Evolutionary conservation across 2,888 invertebrate species (phyloP).

Genomic region (Dryobota labecula): DNA sequence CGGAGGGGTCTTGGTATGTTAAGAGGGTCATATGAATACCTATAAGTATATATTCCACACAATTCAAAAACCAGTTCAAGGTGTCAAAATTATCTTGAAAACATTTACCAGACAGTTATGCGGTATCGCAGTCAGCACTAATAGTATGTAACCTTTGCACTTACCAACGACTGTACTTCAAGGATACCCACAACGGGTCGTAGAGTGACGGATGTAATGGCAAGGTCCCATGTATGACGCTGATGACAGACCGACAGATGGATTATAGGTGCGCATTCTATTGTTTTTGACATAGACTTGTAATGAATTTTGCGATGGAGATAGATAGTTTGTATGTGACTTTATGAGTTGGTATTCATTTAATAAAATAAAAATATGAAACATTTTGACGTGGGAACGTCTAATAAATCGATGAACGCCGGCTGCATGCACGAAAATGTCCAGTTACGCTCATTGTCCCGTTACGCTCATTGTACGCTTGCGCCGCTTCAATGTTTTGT

Average conservation of each 20-base stretch:
- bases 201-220: constrained; percentile 65
- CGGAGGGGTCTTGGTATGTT: too few species aligned
- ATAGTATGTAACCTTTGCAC: constrained; percentile 63
- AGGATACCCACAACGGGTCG: constrained; percentile 56
- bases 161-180: constrained; percentile 56
- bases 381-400: too few species aligned
- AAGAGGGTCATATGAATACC: too few species aligned
- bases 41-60: constrained; percentile 1
- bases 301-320: constrained; percentile 30
- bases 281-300: constrained; percentile 55
- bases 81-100: constrained; percentile 52
- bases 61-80: constrained; percentile 50
- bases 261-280: constrained; percentile 18
- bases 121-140: constrained; percentile 34
- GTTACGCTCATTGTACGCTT: too few species aligned
- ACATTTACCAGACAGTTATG: constrained; percentile 47
- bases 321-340: not conserved
- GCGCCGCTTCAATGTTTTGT: too few species aligned
- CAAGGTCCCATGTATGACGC: constrained; percentile 63
- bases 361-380: too few species aligned
- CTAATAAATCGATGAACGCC: too few species aligned
- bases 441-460: too few species aligned
- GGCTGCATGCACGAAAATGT: too few species aligned
- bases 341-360: not conserved
- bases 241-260: constrained; percentile 46